Base-by-base conservation (phyloP, 1,140 invertebrate species). In the Lepidostoma basale region DNA sequence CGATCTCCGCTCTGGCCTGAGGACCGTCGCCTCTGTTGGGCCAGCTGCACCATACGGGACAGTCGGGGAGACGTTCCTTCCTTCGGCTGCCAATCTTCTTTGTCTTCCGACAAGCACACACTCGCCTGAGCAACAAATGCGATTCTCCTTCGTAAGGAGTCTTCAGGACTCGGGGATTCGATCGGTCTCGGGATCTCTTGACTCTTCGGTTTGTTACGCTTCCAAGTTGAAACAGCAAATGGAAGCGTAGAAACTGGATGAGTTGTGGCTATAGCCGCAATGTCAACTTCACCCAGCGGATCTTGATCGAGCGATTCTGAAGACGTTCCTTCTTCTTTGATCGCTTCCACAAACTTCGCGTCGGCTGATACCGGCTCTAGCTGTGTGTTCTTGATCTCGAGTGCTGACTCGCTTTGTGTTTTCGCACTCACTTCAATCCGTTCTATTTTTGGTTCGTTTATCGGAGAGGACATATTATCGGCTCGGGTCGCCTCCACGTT, bases 211-310 rank as follows among this genome's bases (percentile, higher is more conserved):
- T 67, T 71, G 3, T 76, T 76, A 9, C 76, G 76, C 67, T 79
- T 81, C 81, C 81, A 82, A 1, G 79, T 79, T 25, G 78, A 80
- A 60, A 79, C 79, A 0, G 80, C 78, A 68, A 83, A 83, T 2
- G 79, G 77, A 6, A 78, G 75, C 58, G 79, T 81, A 2, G 79
- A 80, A 16, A 82, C 78, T 1, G 81, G 79, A 52, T 82, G 81
- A 40, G 79, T 79, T 25, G 78, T 79, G 10, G 81, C 79, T 23
- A 81, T 78, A 5, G 78, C 76, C 52, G 77, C 77, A 23, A 77
- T 73, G 14, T 69, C 59, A 4, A 62, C 36, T 42, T 23, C 45
- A 23, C 16, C 26, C 22, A 26, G 28, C 6, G 62, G 52, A 22
- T 63, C 59, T 18, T 65, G 25, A 20, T 59, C 20, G 9, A 33